Evolutionary conservation across 1,140 invertebrate species (phyloP), one percentile per base, ranked within the genome.

Genomic region (Matsumurasca onukii): DNA sequence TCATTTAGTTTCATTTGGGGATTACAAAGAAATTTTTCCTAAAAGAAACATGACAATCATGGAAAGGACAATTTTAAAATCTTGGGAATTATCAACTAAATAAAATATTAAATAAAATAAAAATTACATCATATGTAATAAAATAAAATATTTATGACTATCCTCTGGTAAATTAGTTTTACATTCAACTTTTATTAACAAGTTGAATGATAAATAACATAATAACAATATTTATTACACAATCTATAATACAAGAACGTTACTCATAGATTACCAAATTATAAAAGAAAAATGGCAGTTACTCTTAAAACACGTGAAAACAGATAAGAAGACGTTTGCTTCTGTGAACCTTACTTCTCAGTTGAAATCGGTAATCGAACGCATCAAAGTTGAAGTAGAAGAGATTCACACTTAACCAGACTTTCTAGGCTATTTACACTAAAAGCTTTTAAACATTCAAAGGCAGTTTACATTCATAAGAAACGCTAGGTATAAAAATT

Each of bases 91-190:
- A 51, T n/a, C n/a, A 51, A 51, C 49, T 51, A 51, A 51, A 51
- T 51, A 51, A 51, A 51, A 51, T 51, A 51, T 51, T 51, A 51
- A 51, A 51, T 3, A 20, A 51, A n/a, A n/a, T n/a, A n/a, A n/a
- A n/a, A 51, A 51, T 51, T 51, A 51, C 49, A 51, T 51, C 24
- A 22, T 20, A 51, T 51, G 49, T 51, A 51, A 51, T 51, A 51
- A 51, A 51, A 51, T 51, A 51, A 51, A n/a, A 31, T n/a, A 63
- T 59, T 1, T 31, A 20, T 63, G 59, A 63, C 59, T 63, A 63
- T 31, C n/a, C 15, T 63, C 59, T 63, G 59, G 59, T 63, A 63
- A 59, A 31, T 63, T 63, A 63, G 29, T 63, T 63, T 63, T 63
- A 63, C 31, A 63, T 63, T 63, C 59, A 29, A 63, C 59, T 63